phyloP scores from a whole-genome alignment of 1,140 invertebrate genomes.

The Pogonognathellus flavescens region DNA sequence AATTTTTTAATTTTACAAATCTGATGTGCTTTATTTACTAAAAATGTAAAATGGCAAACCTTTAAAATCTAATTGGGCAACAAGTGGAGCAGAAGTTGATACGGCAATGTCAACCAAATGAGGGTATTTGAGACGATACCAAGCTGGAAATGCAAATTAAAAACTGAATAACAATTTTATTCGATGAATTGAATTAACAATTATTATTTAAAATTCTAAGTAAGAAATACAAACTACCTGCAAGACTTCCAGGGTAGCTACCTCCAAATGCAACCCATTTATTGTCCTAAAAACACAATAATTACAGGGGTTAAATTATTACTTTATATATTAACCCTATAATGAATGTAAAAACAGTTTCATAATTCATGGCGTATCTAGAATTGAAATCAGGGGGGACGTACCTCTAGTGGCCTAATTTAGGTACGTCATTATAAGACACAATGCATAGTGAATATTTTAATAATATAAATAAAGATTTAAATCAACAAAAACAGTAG shows the following conservation, averaged over 20 bases:
- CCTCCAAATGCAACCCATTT: conserved; percentile 95
- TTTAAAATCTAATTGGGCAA: conserved; percentile 86
- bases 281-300: conserved; percentile 70
- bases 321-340: not conserved
- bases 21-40: no score
- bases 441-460: no score
- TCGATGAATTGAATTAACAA: no score
- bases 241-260: conserved; percentile 90
- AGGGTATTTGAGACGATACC: conserved; percentile 91
- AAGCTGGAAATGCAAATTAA: conserved; percentile 75
- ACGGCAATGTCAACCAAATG: conserved; percentile 87
- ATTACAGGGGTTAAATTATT: not conserved
- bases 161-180: not conserved
- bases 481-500: not conserved
- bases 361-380: no score
- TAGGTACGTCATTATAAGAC: no score
- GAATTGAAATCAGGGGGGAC: no score
- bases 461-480: not conserved
- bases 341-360: no score
- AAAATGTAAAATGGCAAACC: no score
- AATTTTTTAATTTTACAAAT: not conserved
- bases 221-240: not conserved
- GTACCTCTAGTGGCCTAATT: no score
- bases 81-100: conserved; percentile 88
- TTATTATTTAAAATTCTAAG: no score